These are phyloP conservation scores for Enteromius viviparus DNA, from an alignment of 2,797 vertebrate species.

Conservation along the genomic window DNA sequence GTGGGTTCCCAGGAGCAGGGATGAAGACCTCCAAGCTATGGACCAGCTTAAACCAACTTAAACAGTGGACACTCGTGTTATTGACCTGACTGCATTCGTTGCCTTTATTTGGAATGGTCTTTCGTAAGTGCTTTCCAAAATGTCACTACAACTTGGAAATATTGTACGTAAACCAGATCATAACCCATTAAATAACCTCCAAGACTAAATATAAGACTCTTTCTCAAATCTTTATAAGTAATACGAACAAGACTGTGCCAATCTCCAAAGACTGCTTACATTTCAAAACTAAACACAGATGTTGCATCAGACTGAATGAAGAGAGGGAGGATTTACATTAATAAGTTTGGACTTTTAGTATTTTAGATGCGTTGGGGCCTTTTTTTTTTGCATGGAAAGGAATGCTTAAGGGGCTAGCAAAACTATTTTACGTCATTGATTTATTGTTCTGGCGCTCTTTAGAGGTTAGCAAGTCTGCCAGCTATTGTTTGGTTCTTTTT, in stretches of 20 bases:
- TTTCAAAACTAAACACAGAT: conserved; percentile 24
- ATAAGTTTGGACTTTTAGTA: not conserved
- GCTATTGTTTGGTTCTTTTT: conserved; percentile 46
- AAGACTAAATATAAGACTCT: not conserved
- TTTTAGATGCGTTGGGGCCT: not conserved
- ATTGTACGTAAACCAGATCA: not conserved
- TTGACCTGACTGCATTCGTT: not conserved
- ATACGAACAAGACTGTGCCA: not conserved
- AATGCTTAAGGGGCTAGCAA: conserved; percentile 17
- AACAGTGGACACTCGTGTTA: not conserved
- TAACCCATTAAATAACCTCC: not conserved
- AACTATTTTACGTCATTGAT: conserved; percentile 47
- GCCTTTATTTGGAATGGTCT: not conserved
- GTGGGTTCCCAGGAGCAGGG: no score
- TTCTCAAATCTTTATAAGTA: conserved; percentile 11
- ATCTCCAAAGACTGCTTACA: not conserved
- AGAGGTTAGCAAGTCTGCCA: conserved; percentile 54
- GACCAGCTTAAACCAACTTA: no score
- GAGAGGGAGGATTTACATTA: not conserved
- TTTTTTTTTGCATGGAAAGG: not conserved
- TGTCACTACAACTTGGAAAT: not conserved
- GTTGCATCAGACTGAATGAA: not conserved
- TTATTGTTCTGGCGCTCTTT: conserved; percentile 56
- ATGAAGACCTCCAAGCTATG: no score
- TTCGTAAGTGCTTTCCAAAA: not conserved